A percentile compares a stretch with the other conserved stretches of the same genome.
Evolutionary conservation across 2,888 invertebrate species (phyloP).

Genomic region (Ophion ellenae): DNA sequence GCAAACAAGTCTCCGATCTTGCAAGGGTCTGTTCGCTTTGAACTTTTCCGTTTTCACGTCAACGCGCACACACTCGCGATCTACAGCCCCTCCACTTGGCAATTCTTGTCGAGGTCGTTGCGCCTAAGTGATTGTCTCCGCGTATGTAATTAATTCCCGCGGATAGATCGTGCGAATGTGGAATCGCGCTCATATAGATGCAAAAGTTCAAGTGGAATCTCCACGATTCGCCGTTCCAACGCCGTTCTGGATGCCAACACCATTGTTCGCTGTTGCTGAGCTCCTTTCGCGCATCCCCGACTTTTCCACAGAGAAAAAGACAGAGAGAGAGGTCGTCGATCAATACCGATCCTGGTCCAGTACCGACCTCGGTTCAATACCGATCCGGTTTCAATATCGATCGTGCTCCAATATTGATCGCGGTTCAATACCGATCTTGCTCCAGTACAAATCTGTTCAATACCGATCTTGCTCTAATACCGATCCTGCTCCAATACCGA

Average conservation of each 20-base stretch:
- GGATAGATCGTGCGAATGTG: constrained; percentile 26
- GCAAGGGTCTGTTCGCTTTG: constrained; percentile 67
- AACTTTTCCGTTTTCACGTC: constrained; percentile 67
- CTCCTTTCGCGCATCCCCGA: not conserved
- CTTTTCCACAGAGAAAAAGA: no score
- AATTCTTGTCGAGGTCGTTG: constrained; percentile 42
- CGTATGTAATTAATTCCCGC: constrained; percentile 14
- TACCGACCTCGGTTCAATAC: not conserved
- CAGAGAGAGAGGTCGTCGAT: not conserved
- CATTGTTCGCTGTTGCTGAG: not conserved
- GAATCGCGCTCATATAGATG: not conserved
- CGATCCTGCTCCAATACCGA: not conserved
- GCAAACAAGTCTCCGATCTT: constrained; percentile 47
- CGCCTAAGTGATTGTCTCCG: constrained; percentile 20
- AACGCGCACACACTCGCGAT: constrained; percentile 30
- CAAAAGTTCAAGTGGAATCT: constrained; percentile 28
- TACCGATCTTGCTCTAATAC: not conserved
- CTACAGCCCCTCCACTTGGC: not conserved
- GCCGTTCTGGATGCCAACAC: constrained; percentile 2
- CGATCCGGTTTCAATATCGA: not conserved
- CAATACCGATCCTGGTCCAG: not conserved
- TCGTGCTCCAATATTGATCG: not conserved
- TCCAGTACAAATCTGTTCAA: not conserved
- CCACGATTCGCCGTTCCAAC: not conserved
- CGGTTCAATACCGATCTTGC: not conserved